Base-by-base conservation (phyloP, 2,113 vertebrate species). In the Marmota flaviventris region DNA sequence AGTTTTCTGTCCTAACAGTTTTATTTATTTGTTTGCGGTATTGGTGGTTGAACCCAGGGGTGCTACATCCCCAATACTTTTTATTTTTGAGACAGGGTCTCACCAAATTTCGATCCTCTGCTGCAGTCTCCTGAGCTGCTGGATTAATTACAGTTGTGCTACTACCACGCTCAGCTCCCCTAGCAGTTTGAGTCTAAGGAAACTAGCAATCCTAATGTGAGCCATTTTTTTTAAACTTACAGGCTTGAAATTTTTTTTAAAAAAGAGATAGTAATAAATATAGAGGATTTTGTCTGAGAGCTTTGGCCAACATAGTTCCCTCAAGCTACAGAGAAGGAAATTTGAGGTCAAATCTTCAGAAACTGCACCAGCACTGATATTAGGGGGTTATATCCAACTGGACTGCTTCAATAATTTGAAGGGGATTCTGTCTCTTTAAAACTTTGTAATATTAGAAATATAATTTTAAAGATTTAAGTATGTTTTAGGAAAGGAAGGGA, bases 371-470 rank as follows among this genome's bases (percentile, higher is more conserved):
- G n/a, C 45, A 42, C 5, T 65, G 34, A 77, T 51, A 37, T 2
- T 14, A 56, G 72, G 22, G 17, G 63, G 72, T 18, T 73, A 45
- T 48, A 27, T 22, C 18, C 45, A 20, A 0, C 8, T 77, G 37
- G 48, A 51, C 91, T 37, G 58, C 32, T 48, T 94, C 8, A 77
- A 0, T 92, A 45, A 95, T 39, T 93, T 88, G 70, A 93, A 86
- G 56, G 39, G 17, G 25, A 48, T 93, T 97, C 53, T 77, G 0
- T 69, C 9, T 95, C 56, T 87, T 25, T 93, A 92, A 93, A 32
- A n/a, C 65, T 91, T 75, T 85, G 4, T 91, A 84, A 72, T 96
- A 85, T 85, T 93, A 48, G 25, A 63, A 70, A 12, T 93, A 58
- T 67, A 84, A 85, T 90, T 93, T 58, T 14, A 20, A 89, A 91